Percentiles rank a stretch among this genome's conserved stretches.
Evolutionary conservation across 2,888 invertebrate genomes (phyloP).

Genomic region (Drosophila lacicola): DNA sequence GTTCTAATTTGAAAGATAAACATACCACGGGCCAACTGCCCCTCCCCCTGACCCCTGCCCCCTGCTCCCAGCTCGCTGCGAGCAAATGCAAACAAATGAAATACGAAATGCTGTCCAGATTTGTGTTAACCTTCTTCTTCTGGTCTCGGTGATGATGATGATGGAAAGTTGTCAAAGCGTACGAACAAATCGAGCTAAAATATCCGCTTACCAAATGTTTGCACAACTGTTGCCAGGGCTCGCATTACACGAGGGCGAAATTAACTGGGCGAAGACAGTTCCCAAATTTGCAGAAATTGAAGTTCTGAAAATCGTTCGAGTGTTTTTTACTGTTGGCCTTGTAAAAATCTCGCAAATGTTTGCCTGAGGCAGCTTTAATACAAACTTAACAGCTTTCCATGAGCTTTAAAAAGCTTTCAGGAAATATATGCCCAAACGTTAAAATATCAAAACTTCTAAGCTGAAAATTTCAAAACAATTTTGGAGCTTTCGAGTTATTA

Average conservation of each 20-base stretch:
- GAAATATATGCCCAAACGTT: too few relatives aligned
- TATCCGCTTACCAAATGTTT: conserved; percentile 80
- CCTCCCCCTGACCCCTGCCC: not conserved
- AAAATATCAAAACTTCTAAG: not conserved
- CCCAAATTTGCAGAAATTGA: not conserved
- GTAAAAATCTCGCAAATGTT: too few relatives aligned
- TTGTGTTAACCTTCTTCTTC: conserved; percentile 29
- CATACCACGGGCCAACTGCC: conserved; percentile 35
- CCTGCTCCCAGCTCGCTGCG: not conserved
- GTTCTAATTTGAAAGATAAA: conserved; percentile 69
- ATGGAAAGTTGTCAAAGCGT: conserved; percentile 78
- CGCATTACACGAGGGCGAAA: conserved; percentile 53
- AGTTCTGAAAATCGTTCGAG: conserved; percentile 2
- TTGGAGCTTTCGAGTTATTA: not conserved
- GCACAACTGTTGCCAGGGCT: conserved; percentile 74
- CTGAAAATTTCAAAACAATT: not conserved
- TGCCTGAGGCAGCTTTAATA: too few relatives aligned
- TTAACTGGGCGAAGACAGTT: conserved; percentile 11
- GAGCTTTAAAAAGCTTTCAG: too few relatives aligned
- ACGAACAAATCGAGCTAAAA: conserved; percentile 77
- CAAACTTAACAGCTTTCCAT: too few relatives aligned
- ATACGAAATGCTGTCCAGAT: conserved; percentile 51
- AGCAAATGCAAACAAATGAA: conserved; percentile 64
- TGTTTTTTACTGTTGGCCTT: too few relatives aligned
- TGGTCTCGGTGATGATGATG: conserved; percentile 54